Evolutionary conservation across 2,888 invertebrate species (phyloP), one percentile per base, ranked within the genome.

Genomic region (Brenthis hecate): DNA sequence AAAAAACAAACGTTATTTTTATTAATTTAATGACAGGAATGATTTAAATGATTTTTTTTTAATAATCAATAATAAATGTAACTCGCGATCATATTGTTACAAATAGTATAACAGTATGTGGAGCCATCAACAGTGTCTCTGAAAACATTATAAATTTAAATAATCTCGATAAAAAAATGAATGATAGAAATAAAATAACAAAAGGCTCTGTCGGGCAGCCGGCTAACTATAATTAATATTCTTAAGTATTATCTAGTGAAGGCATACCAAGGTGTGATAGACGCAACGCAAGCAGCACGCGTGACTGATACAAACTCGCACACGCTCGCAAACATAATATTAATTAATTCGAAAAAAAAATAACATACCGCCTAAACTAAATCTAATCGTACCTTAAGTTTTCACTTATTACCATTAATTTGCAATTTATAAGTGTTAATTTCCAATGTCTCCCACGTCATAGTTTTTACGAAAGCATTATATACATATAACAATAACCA

Each of bases 401-500:
- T 77, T 78, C 67, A 79, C 72, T 66, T 70, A 64, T 72, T 54
- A 68, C 65, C 23, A 43, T 61, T 55, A 65, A 57, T 56, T 56
- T 50, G 61, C 54, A 48, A 56, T 57, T 64, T 55, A 48, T 50
- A 57, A 32, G 74, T 78, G 80, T 70, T 77, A 80, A 81, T 81
- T 83, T 80, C 81, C 78, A 73, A 79, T 75, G 78, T 74, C 62
- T 58, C 69, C 65, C 63, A 65, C 60, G 66, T 65, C 55, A 61
- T n/a, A 66, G 69, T 65, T 73, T 74, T 73, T 73, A 74, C 78
- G 78, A 80, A 85, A 85, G 81, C 91, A 86, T 88, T 92, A 92
- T 92, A 91, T 92, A 91, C 92, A 92, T 86, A 91, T 84, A 91
- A 87, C 83, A 84, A 85, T 81, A 84, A 78, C 80, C 74, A 79